A percentile compares a stretch with the other conserved stretches of the same genome.
Evolutionary conservation across 2,888 invertebrate genomes (phyloP).

Genomic region (Synanthedon vespiformis): DNA sequence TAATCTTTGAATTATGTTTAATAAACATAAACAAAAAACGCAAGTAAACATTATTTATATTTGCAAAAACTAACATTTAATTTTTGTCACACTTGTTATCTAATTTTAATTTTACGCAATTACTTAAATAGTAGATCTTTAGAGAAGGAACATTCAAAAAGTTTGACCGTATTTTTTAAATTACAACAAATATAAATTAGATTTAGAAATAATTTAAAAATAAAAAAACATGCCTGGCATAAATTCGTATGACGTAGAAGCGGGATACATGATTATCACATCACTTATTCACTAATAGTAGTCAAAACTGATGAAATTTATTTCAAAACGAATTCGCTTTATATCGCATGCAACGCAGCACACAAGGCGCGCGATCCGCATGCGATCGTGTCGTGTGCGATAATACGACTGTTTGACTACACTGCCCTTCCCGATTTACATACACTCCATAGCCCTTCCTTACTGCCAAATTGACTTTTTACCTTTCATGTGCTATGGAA

Average conservation of each 20-base stretch:
- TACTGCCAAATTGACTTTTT: conserved; percentile 66
- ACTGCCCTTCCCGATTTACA: conserved; percentile 66
- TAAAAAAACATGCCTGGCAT: conserved; percentile 34
- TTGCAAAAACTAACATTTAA: too few relatives aligned
- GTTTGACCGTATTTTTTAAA: neutral
- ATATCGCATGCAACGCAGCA: conserved; percentile 17
- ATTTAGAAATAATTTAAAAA: neutral
- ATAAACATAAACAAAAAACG: too few relatives aligned
- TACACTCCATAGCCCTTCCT: conserved; percentile 64
- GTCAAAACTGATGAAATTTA: neutral
- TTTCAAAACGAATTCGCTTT: neutral
- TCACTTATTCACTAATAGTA: conserved; percentile 15
- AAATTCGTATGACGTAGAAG: conserved; percentile 45
- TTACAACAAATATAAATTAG: neutral
- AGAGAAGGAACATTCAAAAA: too few relatives aligned
- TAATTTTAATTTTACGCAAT: too few relatives aligned
- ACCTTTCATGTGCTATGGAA: conserved; percentile 68
- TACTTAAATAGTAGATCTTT: too few relatives aligned
- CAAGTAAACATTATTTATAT: too few relatives aligned
- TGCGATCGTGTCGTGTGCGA: conserved; percentile 30
- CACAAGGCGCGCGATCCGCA: conserved; percentile 7
- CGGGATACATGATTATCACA: conserved; percentile 50
- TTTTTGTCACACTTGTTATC: too few relatives aligned
- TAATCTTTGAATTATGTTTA: too few relatives aligned
- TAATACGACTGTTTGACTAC: conserved; percentile 43